Base-by-base conservation (phyloP, 2,797 vertebrate species). In the Cheracebus regulus region DNA sequence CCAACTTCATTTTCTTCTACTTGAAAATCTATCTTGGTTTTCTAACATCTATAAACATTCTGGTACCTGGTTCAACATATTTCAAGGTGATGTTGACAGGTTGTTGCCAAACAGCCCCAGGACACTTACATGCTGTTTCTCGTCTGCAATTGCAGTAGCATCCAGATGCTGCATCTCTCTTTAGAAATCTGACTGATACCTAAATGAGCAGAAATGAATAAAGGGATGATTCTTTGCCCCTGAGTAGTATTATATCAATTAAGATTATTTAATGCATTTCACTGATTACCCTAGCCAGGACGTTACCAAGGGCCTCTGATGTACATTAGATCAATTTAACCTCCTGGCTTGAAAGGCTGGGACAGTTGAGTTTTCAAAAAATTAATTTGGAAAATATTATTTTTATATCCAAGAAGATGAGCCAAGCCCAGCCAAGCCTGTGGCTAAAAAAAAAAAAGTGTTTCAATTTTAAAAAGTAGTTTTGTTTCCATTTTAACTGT, bases 371-470 rank as follows among this genome's bases (percentile, higher is more conserved):
- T 76, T 95, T 96, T 91, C 48, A 93, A 93, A 46, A 97, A 95
- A 96, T 97, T 97, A 88, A 95, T 97, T 93, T 89, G 67, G 46
- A 95, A 17, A 83, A 97, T 96, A 95, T 89, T 14, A 83, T 92
- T 96, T 90, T 84, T 30, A 41, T 46, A n/a, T 92, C 44, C 44
- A 95, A 93, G 75, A 93, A 90, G n/a, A 95, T 46, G 46, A 94
- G 50, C 72, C 82, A 93, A 96, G 57, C 55, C 7, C 83, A 75
- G 79, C 30, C 28, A 81, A 84, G 20, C 39, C 57, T 3, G 8
- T 78, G 75, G n/a, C 20, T 46, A 78, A 93, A 76, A 52, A 72
- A 83, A 88, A 72, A 52, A 57, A 81, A 93, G 17, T 28, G 44
- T 88, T 95, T 73, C n/a, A 73, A 70, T 61, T 67, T 96, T 88